Evolutionary conservation across 2,888 invertebrate species (phyloP), one percentile per base, ranked within the genome.

Genomic region (Lithophane ornitopus): DNA sequence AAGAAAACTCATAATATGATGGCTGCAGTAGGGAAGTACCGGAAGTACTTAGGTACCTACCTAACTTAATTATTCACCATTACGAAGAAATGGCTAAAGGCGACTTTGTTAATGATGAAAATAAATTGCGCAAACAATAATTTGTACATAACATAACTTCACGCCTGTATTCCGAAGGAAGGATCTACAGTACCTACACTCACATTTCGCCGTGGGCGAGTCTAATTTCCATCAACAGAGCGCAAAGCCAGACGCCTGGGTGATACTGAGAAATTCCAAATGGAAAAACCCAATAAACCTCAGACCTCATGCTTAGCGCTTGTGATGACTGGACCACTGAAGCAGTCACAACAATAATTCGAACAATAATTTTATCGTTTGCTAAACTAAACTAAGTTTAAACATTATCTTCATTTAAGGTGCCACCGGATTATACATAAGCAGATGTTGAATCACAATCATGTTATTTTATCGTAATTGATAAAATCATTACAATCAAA

Each of bases 391-490:
- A 62, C 19, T 2, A 69, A 44, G 65, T 41, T 44, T 70, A 28
- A 39, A 34, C 34, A n/a, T 26, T 67, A 39, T 49, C 69, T 22
- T 16, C 41, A 28, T 44, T 9, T 4, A 28, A 70, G 41, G 71
- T 70, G 71, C 22, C 16, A 26, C 44, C 14, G 19, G 73, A 58
- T 46, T 28, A 28, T 12, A 34, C 4, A 34, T 63, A 61, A 12
- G 26, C 54, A 56, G 19, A 56, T 34, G 46, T n/a, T 52, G 41
- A 78, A 66, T 77, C 66, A 66, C 28, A 68, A 34, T 46, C 26
- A 59, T 26, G 41, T 28, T 39, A 39, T 54, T 81, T 80, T 69
- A 75, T 81, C 81, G 34, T 44, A 81, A 80, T 80, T 67, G 81
- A 70, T 74, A 52, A 84, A 26, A 85, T 70, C 71, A 75, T 82